Percentiles rank a stretch among this genome's conserved stretches.
These are phyloP conservation scores for Ylistrum balloti DNA, from an alignment of 1,140 invertebrate genomes.

Conservation along the genomic window DNA sequence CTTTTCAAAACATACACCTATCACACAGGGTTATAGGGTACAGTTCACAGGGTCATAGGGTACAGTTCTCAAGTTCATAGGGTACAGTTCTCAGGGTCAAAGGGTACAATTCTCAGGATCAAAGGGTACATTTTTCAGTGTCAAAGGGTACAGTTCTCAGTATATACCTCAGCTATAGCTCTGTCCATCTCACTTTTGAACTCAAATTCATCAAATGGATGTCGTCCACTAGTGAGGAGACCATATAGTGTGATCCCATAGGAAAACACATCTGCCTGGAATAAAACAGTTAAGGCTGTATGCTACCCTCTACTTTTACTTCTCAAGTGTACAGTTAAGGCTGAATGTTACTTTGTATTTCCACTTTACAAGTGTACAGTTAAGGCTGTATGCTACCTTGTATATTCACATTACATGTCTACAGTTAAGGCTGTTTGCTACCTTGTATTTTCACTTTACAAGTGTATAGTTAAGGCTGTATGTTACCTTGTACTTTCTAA, in stretches of 20 bases:
- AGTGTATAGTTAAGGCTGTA: not conserved
- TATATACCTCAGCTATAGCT: conserved; percentile 75
- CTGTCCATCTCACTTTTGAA: conserved; percentile 77
- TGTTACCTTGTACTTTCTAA: too few relatives aligned
- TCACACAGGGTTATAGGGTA: too few relatives aligned
- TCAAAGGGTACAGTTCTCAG: not conserved
- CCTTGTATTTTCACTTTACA: not conserved
- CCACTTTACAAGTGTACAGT: too few relatives aligned
- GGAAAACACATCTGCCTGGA: conserved; percentile 80
- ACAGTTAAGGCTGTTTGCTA: not conserved
- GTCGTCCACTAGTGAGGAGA: conserved; percentile 74
- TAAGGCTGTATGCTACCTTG: too few relatives aligned
- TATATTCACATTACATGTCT: not conserved
- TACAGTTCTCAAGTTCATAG: too few relatives aligned
- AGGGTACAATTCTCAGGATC: too few relatives aligned
- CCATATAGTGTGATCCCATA: conserved; percentile 78
- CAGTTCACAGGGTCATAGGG: too few relatives aligned
- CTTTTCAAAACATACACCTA: too few relatives aligned
- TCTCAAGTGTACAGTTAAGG: too few relatives aligned
- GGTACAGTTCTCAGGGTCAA: too few relatives aligned
- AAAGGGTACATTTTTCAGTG: not conserved
- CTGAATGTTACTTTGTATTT: not conserved
- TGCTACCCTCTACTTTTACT: not conserved
- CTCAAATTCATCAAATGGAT: conserved; percentile 77
- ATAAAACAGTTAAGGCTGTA: conserved; percentile 29